Conservation (phyloP, 2,113 vertebrate species). For the Sigmodon hispidus region DNA sequence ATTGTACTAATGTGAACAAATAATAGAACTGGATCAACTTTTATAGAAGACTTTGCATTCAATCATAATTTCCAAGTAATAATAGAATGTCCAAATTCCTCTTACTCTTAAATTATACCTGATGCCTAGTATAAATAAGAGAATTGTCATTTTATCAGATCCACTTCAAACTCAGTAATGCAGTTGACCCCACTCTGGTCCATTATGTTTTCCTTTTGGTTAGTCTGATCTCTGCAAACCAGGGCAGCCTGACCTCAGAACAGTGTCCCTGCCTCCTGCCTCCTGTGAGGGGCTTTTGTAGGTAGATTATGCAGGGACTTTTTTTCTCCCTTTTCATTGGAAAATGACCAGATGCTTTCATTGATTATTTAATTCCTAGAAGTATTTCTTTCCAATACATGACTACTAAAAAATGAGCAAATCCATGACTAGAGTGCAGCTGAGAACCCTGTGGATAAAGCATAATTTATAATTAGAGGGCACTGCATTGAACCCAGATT, state of each 20-base stretch:
- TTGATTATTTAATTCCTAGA: neutral
- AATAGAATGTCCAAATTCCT: neutral
- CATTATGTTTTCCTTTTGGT: conserved; percentile 35
- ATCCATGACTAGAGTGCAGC: neutral
- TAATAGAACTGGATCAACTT: neutral
- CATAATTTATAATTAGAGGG: neutral
- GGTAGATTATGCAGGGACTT: neutral
- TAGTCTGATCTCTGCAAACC: neutral
- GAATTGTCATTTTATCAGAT: neutral
- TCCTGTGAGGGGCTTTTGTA: neutral
- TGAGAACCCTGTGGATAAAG: neutral
- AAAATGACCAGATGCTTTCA: conserved; percentile 28
- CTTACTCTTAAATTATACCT: neutral
- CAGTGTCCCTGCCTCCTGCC: neutral
- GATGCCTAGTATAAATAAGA: neutral
- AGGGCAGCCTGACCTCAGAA: neutral
- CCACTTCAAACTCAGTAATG: neutral
- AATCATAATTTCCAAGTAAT: neutral
- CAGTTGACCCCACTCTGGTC: neutral
- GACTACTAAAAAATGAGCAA: neutral
- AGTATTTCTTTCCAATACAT: neutral
- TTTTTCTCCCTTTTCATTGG: neutral
- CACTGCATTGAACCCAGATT: neutral
- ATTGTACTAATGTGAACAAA: neutral
- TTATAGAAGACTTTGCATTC: neutral